Evolutionary conservation across 2,888 invertebrate species (phyloP).

Genomic region (Drosophila cognata): DNA sequence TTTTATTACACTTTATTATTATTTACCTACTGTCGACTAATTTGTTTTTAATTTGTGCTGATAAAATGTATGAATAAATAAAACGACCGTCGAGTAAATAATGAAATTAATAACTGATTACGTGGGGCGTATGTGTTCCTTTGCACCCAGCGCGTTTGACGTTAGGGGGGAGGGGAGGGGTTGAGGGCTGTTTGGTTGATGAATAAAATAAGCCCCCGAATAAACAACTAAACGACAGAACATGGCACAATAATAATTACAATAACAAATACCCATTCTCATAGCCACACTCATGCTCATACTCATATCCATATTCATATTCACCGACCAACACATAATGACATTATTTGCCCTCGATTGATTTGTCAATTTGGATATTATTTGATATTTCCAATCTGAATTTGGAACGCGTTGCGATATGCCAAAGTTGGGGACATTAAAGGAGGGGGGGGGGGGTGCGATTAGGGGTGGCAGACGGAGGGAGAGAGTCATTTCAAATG

Average conservation of each 20-base stretch:
- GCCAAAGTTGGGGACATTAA: background rate
- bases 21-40: conserved; percentile 80
- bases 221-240: conserved; percentile 53
- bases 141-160: background rate
- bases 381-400: conserved; percentile 45
- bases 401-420: conserved; percentile 32
- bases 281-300: background rate
- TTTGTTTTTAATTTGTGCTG: conserved; percentile 81
- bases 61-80: conserved; percentile 78
- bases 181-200: conserved; percentile 6
- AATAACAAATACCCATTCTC: conserved; percentile 48
- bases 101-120: conserved; percentile 70
- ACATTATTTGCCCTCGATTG: conserved; percentile 74
- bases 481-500: background rate
- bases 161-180: no score
- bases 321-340: conserved; percentile 52
- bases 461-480: background rate
- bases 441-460: background rate
- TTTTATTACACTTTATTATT: conserved; percentile 79
- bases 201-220: conserved; percentile 23
- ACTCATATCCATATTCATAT: background rate
- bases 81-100: conserved; percentile 67
- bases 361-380: conserved; percentile 77
- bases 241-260: conserved; percentile 62
- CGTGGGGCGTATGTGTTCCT: background rate